Evolutionary conservation across 2,888 invertebrate genomes (phyloP).

Genomic region (Patella pellucida): DNA sequence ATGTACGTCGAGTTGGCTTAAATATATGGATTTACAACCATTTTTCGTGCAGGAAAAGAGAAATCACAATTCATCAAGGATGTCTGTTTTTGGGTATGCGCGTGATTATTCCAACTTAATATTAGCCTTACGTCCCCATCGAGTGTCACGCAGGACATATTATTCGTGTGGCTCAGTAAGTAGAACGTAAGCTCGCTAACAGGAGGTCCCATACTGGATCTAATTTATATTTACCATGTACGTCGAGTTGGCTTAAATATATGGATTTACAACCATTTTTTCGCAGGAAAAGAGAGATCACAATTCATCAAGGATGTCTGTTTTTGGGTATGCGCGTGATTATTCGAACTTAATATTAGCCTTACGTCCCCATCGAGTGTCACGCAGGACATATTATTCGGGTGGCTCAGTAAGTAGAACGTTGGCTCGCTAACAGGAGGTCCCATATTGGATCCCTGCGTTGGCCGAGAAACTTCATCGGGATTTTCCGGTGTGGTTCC

Average conservation of each 20-base stretch:
- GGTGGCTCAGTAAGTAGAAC: no score
- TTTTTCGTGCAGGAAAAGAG: conserved; percentile 20
- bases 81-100: conserved; percentile 34
- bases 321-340: conserved; percentile 36
- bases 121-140: conserved; percentile 28
- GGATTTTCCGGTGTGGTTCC: no score
- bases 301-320: conserved; percentile 30
- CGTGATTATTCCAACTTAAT: conserved; percentile 36
- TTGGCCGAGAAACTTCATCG: no score
- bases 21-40: conserved; percentile 22
- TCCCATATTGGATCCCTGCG: no score
- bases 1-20: conserved; percentile 23
- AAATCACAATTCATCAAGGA: conserved; percentile 28
- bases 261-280: conserved; percentile 26
- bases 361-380: conserved; percentile 25
- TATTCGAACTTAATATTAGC: conserved; percentile 30
- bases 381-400: background rate
- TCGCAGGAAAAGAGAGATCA: conserved; percentile 20
- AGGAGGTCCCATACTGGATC: no score
- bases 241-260: conserved; percentile 25
- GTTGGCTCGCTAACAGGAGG: no score
- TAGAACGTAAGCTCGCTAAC: no score
- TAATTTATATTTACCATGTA: conserved; percentile 20
- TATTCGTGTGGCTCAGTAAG: no score
- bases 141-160: background rate